Conservation (phyloP, 2,888 invertebrate species). For the Mantis religiosa region DNA sequence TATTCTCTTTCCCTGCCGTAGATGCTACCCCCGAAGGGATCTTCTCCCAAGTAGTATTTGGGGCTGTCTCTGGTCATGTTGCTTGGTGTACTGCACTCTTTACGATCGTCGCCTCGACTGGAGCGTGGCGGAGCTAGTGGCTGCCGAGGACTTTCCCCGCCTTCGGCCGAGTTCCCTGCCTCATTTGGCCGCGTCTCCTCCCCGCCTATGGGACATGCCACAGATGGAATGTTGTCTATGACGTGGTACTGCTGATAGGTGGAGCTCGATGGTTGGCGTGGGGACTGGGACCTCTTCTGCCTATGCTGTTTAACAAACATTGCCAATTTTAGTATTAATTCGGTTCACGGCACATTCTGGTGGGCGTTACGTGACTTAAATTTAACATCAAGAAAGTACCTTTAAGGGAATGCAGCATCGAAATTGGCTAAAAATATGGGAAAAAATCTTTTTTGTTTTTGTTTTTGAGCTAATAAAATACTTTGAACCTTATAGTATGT, state of each 20-base stretch:
- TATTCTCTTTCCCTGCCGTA: slow-evolving; percentile 83
- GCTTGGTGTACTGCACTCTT: background rate
- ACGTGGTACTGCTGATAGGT: slow-evolving; percentile 55
- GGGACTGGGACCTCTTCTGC: slow-evolving; percentile 53
- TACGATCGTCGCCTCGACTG: slow-evolving; percentile 31
- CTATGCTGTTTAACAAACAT: slow-evolving; percentile 30
- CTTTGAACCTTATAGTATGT: no score
- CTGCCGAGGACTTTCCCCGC: slow-evolving; percentile 17
- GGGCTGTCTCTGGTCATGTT: no score
- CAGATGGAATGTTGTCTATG: slow-evolving; percentile 49
- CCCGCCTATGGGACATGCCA: slow-evolving; percentile 33
- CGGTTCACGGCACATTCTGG: background rate
- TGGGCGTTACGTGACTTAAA: background rate
- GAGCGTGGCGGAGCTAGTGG: slow-evolving; percentile 29
- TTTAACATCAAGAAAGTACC: background rate
- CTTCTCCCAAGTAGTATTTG: slow-evolving; percentile 84
- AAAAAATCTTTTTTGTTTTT: no score
- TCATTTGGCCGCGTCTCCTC: slow-evolving; percentile 4
- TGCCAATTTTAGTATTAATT: slow-evolving; percentile 4
- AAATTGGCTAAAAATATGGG: no score
- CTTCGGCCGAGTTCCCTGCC: background rate
- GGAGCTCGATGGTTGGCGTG: slow-evolving; percentile 36
- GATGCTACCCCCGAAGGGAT: slow-evolving; percentile 78
- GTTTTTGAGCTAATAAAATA: no score
- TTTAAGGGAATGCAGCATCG: no score